phyloP scores from a whole-genome alignment of 1,140 invertebrate genomes.

The Megalonaias nervosa region DNA sequence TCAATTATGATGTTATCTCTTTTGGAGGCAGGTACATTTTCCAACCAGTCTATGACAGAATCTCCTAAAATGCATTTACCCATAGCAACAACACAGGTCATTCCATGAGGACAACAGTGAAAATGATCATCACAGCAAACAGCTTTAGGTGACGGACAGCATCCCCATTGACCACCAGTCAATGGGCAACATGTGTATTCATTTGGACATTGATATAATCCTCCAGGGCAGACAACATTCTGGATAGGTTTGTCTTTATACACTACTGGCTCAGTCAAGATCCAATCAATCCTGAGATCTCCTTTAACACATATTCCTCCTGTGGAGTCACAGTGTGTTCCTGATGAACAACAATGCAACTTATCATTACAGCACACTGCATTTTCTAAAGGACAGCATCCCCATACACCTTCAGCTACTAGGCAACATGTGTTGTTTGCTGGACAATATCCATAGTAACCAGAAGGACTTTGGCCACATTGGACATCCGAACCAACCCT shows the following conservation, averaged over 20 bases:
- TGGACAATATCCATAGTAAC: background rate
- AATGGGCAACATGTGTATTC: conserved; percentile 61
- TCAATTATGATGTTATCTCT: too few species aligned
- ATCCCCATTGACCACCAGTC: conserved; percentile 49
- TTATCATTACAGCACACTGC: conserved; percentile 63
- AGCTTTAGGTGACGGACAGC: conserved; percentile 63
- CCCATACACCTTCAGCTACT: background rate
- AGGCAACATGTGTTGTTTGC: background rate
- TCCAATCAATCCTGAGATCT: conserved; percentile 30
- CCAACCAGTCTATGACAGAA: conserved; percentile 24
- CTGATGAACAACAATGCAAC: conserved; percentile 64
- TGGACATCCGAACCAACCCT: background rate
- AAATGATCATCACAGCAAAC: conserved; percentile 46
- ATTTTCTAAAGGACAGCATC: conserved; percentile 22
- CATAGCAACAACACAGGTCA: conserved; percentile 34
- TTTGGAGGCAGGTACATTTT: conserved; percentile 30
- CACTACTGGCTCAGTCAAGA: conserved; percentile 36
- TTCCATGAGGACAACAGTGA: conserved; percentile 49
- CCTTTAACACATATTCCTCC: conserved; percentile 46
- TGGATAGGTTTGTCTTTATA: conserved; percentile 2
- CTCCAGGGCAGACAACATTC: conserved; percentile 17
- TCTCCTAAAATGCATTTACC: conserved; percentile 9
- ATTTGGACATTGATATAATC: conserved; percentile 51
- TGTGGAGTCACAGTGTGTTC: conserved; percentile 54
- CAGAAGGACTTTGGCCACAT: too few species aligned